A percentile compares a stretch with the other conserved stretches of the same genome.
These are phyloP conservation scores for Syrrhaptes paradoxus DNA, from an alignment of 2,113 vertebrate species.

Conservation along the genomic window DNA sequence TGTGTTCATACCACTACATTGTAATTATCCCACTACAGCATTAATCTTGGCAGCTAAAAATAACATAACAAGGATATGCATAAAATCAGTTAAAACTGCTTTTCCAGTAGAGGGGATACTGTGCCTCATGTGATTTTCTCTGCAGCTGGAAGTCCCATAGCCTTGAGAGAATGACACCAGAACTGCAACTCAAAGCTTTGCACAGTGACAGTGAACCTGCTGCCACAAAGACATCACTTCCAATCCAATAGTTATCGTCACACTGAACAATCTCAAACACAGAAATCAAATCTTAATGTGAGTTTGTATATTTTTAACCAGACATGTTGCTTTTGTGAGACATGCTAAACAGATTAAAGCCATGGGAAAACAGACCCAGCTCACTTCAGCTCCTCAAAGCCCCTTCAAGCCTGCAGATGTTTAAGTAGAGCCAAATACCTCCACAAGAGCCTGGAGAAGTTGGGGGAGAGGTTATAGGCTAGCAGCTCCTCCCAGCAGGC, in stretches of 20 bases:
- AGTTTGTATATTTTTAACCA: slow-evolving; percentile 30
- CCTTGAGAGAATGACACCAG: not conserved
- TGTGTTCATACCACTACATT: not conserved
- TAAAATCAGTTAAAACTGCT: not conserved
- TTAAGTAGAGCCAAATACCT: not conserved
- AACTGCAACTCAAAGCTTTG: not conserved
- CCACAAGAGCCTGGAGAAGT: not conserved
- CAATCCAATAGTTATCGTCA: not conserved
- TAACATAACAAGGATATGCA: not conserved
- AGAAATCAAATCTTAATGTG: not conserved
- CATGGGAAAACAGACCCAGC: not conserved
- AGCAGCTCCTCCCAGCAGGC: not conserved
- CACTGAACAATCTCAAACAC: not conserved
- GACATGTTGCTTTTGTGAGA: not conserved
- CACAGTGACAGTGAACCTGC: not conserved
- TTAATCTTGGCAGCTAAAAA: not conserved
- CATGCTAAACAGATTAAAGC: not conserved
- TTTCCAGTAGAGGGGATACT: not conserved
- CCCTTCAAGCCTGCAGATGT: not conserved
- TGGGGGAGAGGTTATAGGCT: not conserved
- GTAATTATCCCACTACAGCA: not conserved
- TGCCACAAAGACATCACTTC: not conserved
- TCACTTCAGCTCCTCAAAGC: not conserved
- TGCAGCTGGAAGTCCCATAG: not conserved
- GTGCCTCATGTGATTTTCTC: not conserved